A percentile compares a stretch with the other conserved stretches of the same genome.
Conservation (phyloP, 1,140 invertebrate genomes). For the Caenorhabditis briggsae region DNA sequence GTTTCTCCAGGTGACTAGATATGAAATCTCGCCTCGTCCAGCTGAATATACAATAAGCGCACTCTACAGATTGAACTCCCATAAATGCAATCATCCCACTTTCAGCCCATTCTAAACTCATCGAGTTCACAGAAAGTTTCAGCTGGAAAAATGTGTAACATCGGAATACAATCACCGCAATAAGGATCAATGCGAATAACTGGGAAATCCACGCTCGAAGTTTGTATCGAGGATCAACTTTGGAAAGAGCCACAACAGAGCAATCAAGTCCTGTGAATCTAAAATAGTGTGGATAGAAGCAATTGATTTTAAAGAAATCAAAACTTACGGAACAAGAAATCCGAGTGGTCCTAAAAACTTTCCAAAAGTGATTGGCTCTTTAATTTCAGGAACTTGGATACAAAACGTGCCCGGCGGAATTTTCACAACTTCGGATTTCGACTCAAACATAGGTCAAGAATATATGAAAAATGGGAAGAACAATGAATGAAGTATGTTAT, state of each 20-base stretch:
- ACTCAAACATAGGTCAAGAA: background rate
- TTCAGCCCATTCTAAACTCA: slow-evolving; percentile 22
- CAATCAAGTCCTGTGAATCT: slow-evolving; percentile 7
- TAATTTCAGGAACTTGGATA: background rate
- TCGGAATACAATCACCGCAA: background rate
- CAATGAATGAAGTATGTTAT: background rate
- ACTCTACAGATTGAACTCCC: slow-evolving; percentile 10
- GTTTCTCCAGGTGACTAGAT: background rate
- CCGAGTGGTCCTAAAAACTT: background rate
- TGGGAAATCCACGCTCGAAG: background rate
- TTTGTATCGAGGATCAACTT: background rate
- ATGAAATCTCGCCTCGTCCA: slow-evolving; percentile 2
- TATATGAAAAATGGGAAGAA: background rate
- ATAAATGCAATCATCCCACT: slow-evolving; percentile 13
- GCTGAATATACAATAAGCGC: slow-evolving; percentile 1
- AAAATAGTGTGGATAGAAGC: background rate
- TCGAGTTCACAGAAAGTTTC: background rate
- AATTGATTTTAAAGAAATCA: background rate
- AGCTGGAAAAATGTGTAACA: slow-evolving; percentile 5
- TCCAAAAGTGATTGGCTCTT: background rate
- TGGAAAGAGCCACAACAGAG: background rate
- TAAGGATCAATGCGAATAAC: background rate
- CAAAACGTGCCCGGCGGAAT: slow-evolving; percentile 14
- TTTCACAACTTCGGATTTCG: background rate
- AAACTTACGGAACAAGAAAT: background rate